These are phyloP conservation scores for Ploceus nigricollis DNA, from an alignment of 2,113 vertebrate species.

Conservation along the genomic window DNA sequence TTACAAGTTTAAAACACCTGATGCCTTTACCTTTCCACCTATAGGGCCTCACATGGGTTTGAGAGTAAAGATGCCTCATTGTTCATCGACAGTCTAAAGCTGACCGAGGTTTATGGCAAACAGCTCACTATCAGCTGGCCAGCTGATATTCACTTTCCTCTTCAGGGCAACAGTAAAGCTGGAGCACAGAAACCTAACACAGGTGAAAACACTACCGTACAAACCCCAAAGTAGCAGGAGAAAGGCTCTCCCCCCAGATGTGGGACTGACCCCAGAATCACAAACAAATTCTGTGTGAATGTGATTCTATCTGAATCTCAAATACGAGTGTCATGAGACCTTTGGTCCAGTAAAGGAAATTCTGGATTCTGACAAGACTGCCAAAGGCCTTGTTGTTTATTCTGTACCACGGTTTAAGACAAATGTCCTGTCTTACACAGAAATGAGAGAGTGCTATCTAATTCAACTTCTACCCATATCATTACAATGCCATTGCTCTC, in stretches of 20 bases:
- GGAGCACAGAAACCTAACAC: neutral
- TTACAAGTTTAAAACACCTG: neutral
- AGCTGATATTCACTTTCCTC: neutral
- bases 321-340: neutral
- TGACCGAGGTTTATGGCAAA: neutral
- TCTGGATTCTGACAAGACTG: neutral
- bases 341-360: neutral
- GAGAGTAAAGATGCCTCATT: neutral
- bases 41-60: neutral
- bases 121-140: neutral
- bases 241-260: neutral
- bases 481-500: neutral
- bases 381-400: neutral
- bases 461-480: neutral
- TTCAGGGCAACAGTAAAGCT: neutral
- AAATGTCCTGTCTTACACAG: neutral
- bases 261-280: neutral
- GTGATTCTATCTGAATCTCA: neutral
- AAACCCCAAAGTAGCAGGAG: neutral
- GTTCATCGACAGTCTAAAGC: neutral
- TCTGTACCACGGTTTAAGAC: neutral
- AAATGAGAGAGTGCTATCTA: neutral
- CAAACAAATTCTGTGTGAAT: neutral
- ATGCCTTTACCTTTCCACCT: neutral
- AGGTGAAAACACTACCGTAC: neutral